A percentile compares a stretch with the other conserved stretches of the same genome.
phyloP scores from a whole-genome alignment of 2,888 invertebrate species.

The Melieria crassipennis region DNA sequence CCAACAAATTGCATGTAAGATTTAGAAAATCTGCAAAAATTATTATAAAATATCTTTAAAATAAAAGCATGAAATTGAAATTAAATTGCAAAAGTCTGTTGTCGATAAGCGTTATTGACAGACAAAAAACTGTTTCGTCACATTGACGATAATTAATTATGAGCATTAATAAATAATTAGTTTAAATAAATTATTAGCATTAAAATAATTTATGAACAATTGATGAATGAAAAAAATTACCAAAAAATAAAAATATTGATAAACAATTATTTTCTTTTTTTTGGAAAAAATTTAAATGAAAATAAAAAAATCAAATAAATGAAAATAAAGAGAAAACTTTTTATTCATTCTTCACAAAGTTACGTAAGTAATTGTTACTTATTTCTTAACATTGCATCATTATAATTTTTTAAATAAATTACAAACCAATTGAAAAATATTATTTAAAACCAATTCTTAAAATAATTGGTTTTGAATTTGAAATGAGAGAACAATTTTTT shows the following conservation, averaged over 20 bases:
- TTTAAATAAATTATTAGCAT: conserved; percentile 8
- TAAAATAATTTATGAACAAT: conserved; percentile 29
- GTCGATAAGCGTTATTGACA: conserved; percentile 65
- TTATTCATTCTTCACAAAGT: conserved; percentile 19
- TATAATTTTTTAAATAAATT: not conserved
- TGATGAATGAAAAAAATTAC: conserved; percentile 15
- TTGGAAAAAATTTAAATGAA: conserved; percentile 5
- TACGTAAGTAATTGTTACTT: conserved; percentile 1
- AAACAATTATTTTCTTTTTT: not conserved
- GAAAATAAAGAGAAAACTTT: conserved; percentile 6
- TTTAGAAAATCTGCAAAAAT: conserved; percentile 5
- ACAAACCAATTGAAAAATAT: too few relatives aligned
- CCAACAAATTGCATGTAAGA: conserved; percentile 33
- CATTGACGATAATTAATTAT: conserved; percentile 62
- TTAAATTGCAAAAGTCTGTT: conserved; percentile 60
- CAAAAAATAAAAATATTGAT: conserved; percentile 16
- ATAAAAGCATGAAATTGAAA: conserved; percentile 39
- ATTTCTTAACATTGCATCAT: not conserved
- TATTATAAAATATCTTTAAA: conserved; percentile 27
- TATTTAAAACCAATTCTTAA: too few relatives aligned
- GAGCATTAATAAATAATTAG: not conserved
- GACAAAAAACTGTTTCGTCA: conserved; percentile 65
- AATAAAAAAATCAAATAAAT: conserved; percentile 14
- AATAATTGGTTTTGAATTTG: too few relatives aligned
- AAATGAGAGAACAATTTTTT: too few relatives aligned